Conservation (phyloP, 2,797 vertebrate species). For the Calcarius lapponicus region DNA sequence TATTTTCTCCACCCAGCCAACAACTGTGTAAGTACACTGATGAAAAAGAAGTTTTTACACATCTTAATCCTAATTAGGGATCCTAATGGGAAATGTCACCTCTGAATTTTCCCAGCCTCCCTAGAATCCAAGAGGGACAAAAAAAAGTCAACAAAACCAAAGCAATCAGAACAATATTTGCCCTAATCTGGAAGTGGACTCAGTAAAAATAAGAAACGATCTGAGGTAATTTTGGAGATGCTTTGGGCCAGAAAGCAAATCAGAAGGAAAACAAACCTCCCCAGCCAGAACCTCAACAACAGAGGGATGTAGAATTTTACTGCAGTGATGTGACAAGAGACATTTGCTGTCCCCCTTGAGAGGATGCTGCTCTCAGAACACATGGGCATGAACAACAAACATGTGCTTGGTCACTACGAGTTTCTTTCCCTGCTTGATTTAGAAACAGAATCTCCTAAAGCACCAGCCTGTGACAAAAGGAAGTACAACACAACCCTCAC, state of each 20-base stretch:
- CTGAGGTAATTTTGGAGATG: not conserved
- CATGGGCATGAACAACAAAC: not conserved
- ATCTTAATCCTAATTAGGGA: not conserved
- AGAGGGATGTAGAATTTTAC: not conserved
- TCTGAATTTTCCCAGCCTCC: not conserved
- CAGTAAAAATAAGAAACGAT: not conserved
- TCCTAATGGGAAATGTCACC: not conserved
- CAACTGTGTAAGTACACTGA: not conserved
- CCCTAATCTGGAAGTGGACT: not conserved
- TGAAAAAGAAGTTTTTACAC: not conserved
- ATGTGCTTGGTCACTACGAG: not conserved
- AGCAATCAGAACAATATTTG: not conserved
- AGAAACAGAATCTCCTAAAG: not conserved
- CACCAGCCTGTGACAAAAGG: not conserved
- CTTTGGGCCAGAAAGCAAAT: not conserved
- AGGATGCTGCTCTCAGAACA: not conserved
- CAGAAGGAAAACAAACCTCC: not conserved
- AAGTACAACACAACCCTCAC: not conserved
- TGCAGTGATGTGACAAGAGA: not conserved
- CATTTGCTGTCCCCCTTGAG: not conserved
- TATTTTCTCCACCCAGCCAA: rapidly evolving
- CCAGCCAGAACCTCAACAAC: not conserved
- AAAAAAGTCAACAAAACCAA: not conserved
- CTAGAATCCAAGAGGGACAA: not conserved
- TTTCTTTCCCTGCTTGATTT: not conserved